Evolutionary conservation across 2,113 vertebrate genomes (phyloP).

Genomic region (Mesitornis unicolor): DNA sequence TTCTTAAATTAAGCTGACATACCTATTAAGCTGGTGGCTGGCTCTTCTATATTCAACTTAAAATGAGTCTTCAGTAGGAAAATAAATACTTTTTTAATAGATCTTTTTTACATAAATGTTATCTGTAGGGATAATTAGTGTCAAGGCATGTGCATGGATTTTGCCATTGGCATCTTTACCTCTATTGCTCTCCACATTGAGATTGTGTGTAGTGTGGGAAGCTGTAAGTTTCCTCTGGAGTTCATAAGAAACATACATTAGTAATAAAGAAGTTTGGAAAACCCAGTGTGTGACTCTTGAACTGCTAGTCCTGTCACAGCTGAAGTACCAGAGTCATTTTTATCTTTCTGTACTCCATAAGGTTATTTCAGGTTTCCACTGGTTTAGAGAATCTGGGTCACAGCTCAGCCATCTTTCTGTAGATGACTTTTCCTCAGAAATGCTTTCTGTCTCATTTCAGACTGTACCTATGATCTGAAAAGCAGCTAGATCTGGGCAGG

Average conservation of each 20-base stretch:
- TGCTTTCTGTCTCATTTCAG: background rate
- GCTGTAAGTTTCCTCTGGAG: background rate
- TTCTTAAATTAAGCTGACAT: background rate
- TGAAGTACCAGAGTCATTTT: background rate
- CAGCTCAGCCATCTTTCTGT: slow-evolving; percentile 42
- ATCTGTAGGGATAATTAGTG: background rate
- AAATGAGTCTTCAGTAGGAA: background rate
- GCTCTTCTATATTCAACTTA: background rate
- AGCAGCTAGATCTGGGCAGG: background rate
- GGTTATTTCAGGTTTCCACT: slow-evolving; percentile 38
- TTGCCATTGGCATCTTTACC: background rate
- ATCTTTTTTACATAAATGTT: background rate
- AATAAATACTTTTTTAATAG: background rate
- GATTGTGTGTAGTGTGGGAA: background rate
- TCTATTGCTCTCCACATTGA: background rate
- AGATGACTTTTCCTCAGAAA: slow-evolving; percentile 29
- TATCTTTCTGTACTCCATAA: background rate
- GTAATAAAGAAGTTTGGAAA: background rate
- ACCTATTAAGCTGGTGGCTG: background rate
- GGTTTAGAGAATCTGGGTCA: slow-evolving; percentile 36
- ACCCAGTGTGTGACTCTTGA: background rate
- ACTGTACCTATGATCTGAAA: background rate
- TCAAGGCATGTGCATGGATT: background rate
- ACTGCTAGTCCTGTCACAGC: background rate
- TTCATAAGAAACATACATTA: background rate